Conservation (phyloP, 1,140 invertebrate genomes). For the Ceratina australensis region DNA sequence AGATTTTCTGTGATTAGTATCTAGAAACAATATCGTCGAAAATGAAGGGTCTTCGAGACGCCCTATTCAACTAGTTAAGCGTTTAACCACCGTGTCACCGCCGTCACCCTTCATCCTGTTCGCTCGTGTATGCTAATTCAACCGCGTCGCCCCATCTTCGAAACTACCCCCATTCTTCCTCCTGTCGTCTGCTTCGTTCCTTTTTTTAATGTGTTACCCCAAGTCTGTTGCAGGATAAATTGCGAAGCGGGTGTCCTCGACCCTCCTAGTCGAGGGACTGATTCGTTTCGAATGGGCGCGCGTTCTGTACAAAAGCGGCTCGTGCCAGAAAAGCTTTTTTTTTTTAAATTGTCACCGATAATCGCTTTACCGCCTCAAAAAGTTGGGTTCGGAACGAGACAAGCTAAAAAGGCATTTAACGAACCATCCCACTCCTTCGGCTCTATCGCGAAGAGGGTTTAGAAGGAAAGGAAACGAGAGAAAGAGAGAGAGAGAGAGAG, state of each 20-base stretch:
- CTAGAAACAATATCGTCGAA: neutral
- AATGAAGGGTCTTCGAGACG: constrained; percentile 18
- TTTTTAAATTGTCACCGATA: constrained; percentile 39
- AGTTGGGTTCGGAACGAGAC: constrained; percentile 45
- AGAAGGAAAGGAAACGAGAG: constrained; percentile 29
- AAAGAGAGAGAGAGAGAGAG: constrained; percentile 33
- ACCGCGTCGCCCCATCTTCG: constrained; percentile 21
- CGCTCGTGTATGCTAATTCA: constrained; percentile 29
- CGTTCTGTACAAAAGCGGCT: constrained; percentile 43
- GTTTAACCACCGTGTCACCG: constrained; percentile 18
- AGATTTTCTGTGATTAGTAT: neutral
- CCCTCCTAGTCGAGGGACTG: constrained; percentile 41
- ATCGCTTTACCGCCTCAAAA: constrained; percentile 52
- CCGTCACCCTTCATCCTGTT: neutral
- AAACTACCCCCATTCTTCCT: constrained; percentile 7
- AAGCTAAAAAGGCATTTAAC: constrained; percentile 62
- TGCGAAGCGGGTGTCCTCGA: constrained; percentile 44
- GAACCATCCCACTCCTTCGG: constrained; percentile 62
- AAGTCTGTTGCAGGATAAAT: constrained; percentile 57
- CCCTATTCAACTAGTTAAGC: constrained; percentile 24
- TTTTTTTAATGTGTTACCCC: constrained; percentile 50
- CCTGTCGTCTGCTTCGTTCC: constrained; percentile 6
- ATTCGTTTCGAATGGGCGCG: constrained; percentile 45
- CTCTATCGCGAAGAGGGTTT: constrained; percentile 65
- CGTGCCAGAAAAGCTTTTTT: constrained; percentile 58